Conservation (phyloP, 2,888 invertebrate genomes). For the Choristoneura rosaceana region DNA sequence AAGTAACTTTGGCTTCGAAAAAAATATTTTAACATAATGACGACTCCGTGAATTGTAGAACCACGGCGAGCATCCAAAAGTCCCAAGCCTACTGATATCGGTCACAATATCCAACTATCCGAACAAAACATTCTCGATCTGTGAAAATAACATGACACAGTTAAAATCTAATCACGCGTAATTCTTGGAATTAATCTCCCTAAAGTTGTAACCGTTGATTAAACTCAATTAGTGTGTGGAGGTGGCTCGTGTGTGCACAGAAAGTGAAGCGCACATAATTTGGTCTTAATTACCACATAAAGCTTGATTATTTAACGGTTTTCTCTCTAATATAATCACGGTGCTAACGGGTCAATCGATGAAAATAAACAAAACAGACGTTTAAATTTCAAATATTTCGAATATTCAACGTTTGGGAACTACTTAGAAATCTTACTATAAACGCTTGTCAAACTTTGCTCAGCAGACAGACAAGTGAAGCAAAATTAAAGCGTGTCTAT, state of each 20-base stretch:
- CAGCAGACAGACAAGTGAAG: neutral
- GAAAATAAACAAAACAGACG: slow-evolving; percentile 2
- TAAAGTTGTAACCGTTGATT: slow-evolving; percentile 44
- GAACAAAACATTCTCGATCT: neutral
- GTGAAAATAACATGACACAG: slow-evolving; percentile 5
- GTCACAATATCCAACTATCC: no score
- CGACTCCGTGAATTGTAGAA: no score
- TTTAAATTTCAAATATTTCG: neutral
- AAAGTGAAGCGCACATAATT: slow-evolving; percentile 31
- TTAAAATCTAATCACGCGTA: slow-evolving; percentile 11
- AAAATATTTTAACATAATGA: no score
- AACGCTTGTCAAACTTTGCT: no score
- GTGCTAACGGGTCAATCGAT: slow-evolving; percentile 26
- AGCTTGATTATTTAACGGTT: slow-evolving; percentile 42
- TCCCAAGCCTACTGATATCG: no score
- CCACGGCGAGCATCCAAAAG: no score
- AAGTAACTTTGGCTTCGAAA: no score
- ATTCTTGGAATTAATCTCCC: slow-evolving; percentile 33
- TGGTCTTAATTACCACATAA: slow-evolving; percentile 40
- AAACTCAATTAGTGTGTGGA: slow-evolving; percentile 28
- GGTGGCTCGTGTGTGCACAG: slow-evolving; percentile 26
- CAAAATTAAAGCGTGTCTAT: neutral
- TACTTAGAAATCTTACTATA: neutral
- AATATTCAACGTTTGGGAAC: neutral
- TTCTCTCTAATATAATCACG: slow-evolving; percentile 8